Evolutionary conservation across 2,888 invertebrate genomes (phyloP), one percentile per base, ranked within the genome.

Genomic region (Stenotaenia linearis): DNA sequence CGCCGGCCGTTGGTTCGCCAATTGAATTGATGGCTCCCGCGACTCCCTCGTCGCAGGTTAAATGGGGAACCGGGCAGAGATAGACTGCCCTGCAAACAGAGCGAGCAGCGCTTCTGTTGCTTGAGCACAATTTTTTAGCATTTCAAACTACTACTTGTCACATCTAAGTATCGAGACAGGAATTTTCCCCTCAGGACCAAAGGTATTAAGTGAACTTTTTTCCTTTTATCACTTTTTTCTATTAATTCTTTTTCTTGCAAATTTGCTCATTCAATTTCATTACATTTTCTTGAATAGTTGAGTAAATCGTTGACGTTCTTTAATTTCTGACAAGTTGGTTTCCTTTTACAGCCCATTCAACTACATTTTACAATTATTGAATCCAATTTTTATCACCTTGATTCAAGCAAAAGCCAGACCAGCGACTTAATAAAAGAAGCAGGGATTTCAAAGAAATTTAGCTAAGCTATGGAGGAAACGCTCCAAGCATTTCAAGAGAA

Each of bases 21-120:
- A 83, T 95, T 92, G 89, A 95, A 94, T 89, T 96, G 95, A 87
- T 97, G 96, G 85, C 95, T 96, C 83, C 95, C 94, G 84, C 94
- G 91, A 84, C 95, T 95, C 83, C 93, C 94, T 84, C 96, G 91
- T 82, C 97, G 92, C 85, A 93, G 90, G 89, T 95, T 95, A 91
- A 96, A 97, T 84, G 97, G 97, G 84, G 97, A 97, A 84, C 97
- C 97, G 85, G 97, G 97, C 86, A 98, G 91, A 88, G 97, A 97
- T 87, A 96, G 91, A 88, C 97, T 97, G 86, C 96, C 94, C 97
- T 97, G 91, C 37, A 79, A 79, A 61, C 61, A 61, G 28, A 61
- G 25, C 61, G 25, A 75, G 75, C 37, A 32, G 21, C 75, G 32
- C 35, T 32, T 32, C 30, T 75, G 75, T 75, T 75, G 61, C 61